These are phyloP conservation scores for Eretmocerus hayati DNA, from an alignment of 2,888 invertebrate genomes.

Conservation along the genomic window DNA sequence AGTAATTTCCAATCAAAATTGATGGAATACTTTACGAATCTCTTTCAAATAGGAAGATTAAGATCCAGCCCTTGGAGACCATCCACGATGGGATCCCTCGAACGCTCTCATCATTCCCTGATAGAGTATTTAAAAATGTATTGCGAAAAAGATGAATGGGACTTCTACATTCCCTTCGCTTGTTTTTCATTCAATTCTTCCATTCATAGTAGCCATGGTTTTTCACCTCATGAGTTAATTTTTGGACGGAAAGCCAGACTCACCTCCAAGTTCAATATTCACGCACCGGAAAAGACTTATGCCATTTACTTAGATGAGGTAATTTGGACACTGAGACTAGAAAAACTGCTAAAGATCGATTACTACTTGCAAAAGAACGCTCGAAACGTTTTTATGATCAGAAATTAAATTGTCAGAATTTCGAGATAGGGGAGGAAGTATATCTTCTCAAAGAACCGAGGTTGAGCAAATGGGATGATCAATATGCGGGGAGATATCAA, in stretches of 20 bases:
- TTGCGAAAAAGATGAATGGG: not conserved
- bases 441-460: conserved; percentile 3
- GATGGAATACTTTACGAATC: not conserved
- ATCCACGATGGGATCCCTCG: not conserved
- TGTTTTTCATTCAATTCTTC: not conserved
- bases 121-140: not conserved
- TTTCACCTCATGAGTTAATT: not conserved
- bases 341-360: not conserved
- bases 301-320: not conserved
- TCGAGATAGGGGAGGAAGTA: not conserved
- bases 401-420: not conserved
- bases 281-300: not conserved
- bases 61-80: not conserved
- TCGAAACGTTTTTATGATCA: not conserved
- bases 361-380: not conserved
- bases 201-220: not conserved
- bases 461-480: conserved; percentile 1
- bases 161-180: not conserved
- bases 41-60: not conserved
- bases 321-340: not conserved
- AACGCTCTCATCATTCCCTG: not conserved
- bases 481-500: not conserved
- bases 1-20: not conserved
- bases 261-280: not conserved
- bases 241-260: not conserved